phyloP scores from a whole-genome alignment of 2,888 invertebrate species.

The Stratiomys singularior region DNA sequence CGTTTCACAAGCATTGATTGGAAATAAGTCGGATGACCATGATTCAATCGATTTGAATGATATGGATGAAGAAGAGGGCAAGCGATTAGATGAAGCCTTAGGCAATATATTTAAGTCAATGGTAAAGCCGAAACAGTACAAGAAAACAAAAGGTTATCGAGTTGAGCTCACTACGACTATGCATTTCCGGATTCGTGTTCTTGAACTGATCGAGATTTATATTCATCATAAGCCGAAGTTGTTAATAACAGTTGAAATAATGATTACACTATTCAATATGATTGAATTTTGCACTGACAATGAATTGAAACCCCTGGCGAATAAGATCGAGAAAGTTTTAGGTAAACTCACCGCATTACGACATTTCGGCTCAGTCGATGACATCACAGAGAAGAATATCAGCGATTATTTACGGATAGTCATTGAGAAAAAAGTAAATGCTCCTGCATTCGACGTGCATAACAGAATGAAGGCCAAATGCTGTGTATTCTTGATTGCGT shows the following conservation, averaged over 20 bases:
- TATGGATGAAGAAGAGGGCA: conserved; percentile 80
- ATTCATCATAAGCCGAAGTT: conserved; percentile 74
- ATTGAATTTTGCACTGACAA: conserved; percentile 77
- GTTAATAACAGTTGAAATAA: conserved; percentile 75
- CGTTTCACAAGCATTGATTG: conserved; percentile 76
- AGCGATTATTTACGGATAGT: conserved; percentile 57
- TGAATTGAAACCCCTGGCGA: conserved; percentile 74
- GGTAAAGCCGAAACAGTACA: conserved; percentile 57
- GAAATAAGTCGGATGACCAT: conserved; percentile 69
- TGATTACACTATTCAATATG: conserved; percentile 74
- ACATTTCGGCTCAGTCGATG: conserved; percentile 53
- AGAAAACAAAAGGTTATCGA: conserved; percentile 69
- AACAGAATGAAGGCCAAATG: conserved; percentile 58
- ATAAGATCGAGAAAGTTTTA: conserved; percentile 68
- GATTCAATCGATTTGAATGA: conserved; percentile 80
- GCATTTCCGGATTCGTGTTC: conserved; percentile 78
- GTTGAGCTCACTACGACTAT: conserved; percentile 75
- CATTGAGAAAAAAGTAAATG: conserved; percentile 57
- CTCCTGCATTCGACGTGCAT: conserved; percentile 55
- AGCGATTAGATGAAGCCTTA: conserved; percentile 76
- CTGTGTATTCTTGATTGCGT: conserved; percentile 57
- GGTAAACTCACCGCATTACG: conserved; percentile 56
- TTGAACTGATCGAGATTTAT: conserved; percentile 80
- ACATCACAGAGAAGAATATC: conserved; percentile 56
- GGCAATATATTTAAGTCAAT: conserved; percentile 74